Base-by-base conservation (phyloP, 2,888 invertebrate genomes). In the Trichacis sp. region DNA sequence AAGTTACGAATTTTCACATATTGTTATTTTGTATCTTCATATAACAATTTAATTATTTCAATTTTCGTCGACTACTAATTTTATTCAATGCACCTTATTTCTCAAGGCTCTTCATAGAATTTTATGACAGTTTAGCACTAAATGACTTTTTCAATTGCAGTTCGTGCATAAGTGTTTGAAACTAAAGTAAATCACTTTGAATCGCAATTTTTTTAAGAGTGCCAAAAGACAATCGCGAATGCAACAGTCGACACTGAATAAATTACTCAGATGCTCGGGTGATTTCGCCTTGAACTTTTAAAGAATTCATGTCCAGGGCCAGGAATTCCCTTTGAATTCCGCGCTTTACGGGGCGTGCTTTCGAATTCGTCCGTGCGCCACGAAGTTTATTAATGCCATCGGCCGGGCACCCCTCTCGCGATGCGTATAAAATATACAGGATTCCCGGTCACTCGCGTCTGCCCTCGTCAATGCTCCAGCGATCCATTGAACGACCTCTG, bases 251-350 rank as follows among this genome's bases (percentile, higher is more conserved):
- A 49, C 50, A 58, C 42, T 62, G 59, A 62, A 62, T 67, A 62
- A 67, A 67, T 62, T 62, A 59, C 59, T 59, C 36, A 49, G 62
- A 55, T 49, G 52, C 58, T 61, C 61, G 61, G 57, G 61, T 58
- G 54, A 59, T 52, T 62, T 45, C 24, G 12, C 51, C 62, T 61
- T 61, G 59, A 63, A 63, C 71, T 69, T 71, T 72, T 73, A 69
- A 75, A 79, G 77, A 72, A 78, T 80, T 77, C 73, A 75, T 76
- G 74, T 56, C 61, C 65, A 63, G 69, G 66, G 70, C 70, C 70
- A 71, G 67, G 69, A 71, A 78, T 81, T 81, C 77, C 69, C 78
- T 81, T 81, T 79, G 79, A 80, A 79, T 78, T 77, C 77, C 73
- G 66, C 75, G 75, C 75, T 77, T 73, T 73, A 72, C 69, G 70